phyloP scores from a whole-genome alignment of 2,888 invertebrate genomes.

The Hedychridium roseum region DNA sequence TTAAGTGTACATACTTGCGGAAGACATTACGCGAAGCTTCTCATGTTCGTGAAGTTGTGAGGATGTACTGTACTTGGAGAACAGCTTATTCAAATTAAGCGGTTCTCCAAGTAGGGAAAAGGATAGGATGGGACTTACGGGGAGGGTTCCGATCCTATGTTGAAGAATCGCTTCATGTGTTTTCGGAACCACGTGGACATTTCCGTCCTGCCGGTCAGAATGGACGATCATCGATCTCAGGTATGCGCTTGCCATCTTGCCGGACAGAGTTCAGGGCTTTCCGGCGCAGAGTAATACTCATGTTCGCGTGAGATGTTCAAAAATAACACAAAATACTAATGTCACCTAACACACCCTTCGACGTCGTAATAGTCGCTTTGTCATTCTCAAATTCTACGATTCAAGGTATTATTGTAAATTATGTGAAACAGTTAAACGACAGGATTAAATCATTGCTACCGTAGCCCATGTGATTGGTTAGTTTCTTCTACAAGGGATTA shows the following conservation, averaged over 20 bases:
- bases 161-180: neutral
- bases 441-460: no score
- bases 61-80: neutral
- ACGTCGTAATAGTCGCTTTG: no score
- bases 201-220: constrained; percentile 7
- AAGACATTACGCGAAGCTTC: constrained; percentile 8
- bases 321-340: no score
- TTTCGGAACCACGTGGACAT: neutral
- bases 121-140: neutral
- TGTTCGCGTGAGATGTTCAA: neutral
- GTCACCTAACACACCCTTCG: no score
- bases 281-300: neutral
- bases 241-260: constrained; percentile 4
- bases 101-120: neutral
- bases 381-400: no score
- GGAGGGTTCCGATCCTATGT: neutral
- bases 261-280: neutral
- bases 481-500: no score
- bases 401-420: no score
- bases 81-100: constrained; percentile 3
- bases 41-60: neutral
- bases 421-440: no score
- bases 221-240: constrained; percentile 12
- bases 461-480: no score
- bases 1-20: no score